Conservation (phyloP, 1,140 invertebrate genomes). For the Apis cerana region DNA sequence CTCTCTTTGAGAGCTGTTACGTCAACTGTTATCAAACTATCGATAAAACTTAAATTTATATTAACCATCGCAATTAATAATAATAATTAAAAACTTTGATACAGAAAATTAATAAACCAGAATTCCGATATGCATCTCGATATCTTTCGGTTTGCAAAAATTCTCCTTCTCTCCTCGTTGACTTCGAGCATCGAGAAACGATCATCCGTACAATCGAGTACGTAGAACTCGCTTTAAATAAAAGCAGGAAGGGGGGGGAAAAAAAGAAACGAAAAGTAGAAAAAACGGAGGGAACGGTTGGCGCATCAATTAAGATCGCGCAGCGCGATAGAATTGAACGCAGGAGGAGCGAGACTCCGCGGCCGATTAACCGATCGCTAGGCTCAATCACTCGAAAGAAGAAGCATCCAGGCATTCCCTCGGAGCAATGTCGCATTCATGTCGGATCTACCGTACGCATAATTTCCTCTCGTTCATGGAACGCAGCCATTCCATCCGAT, state of each 20-base stretch:
- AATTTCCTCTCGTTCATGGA: conserved; percentile 11
- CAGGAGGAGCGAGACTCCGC: background rate
- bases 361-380: conserved; percentile 19
- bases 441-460: conserved; percentile 14
- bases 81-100: too few species aligned
- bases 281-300: background rate
- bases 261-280: background rate
- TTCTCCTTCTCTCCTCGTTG: background rate
- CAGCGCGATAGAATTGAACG: background rate
- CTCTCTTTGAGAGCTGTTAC: background rate
- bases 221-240: background rate
- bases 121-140: too few species aligned
- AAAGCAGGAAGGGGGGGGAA: background rate
- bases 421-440: conserved; percentile 18
- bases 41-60: too few species aligned
- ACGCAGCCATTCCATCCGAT: background rate
- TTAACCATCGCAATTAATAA: too few species aligned
- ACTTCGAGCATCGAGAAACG: background rate
- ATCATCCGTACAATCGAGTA: background rate
- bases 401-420: background rate
- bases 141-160: background rate
- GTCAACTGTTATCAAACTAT: too few species aligned
- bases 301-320: conserved; percentile 34
- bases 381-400: conserved; percentile 13
- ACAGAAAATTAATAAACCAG: too few species aligned